Evolutionary conservation across 2,888 invertebrate species (phyloP), one percentile per base, ranked within the genome.

Genomic region (Theodoxus fluviatilis): DNA sequence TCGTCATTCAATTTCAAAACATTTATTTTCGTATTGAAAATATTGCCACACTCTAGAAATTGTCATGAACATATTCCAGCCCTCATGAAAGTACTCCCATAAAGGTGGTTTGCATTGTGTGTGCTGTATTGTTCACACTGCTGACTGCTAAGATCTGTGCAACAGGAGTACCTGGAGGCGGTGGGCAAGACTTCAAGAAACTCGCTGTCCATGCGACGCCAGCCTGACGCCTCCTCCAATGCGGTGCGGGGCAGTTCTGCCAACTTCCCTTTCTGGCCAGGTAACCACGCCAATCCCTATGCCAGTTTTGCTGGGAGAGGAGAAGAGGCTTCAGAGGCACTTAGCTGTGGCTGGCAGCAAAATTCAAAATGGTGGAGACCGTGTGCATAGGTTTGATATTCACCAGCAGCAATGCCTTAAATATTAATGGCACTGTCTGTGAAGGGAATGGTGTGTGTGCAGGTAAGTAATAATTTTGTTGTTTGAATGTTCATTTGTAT

Each of bases 241-340:
- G 90, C 92, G 64, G 90, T 93, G 0, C 89, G 92, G 79, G 96
- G 96, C 22, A 92, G 91, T 67, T 91, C 92, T 0, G 92, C 92
- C 72, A 94, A 94, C 84, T 92, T 91, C 83, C 95, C 94, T 0
- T 96, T 96, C 85, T 91, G 94, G 90, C 96, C 96, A 0, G 95
- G 94, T 63, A 93, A 57, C 55, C 33, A 12, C 3, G 22, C 9
- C 22, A 9, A 2, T 43, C 7, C n/a, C 1, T 7, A 22, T 43
- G n/a, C n/a, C n/a, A n/a, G n/a, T n/a, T n/a, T n/a, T n/a, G n/a
- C n/a, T n/a, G n/a, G n/a, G n/a, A n/a, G n/a, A n/a, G n/a, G n/a
- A n/a, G n/a, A n/a, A n/a, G n/a, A n/a, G n/a, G n/a, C n/a, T n/a
- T n/a, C n/a, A n/a, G n/a, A n/a, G n/a, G n/a, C n/a, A n/a, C n/a